Conservation (phyloP, 2,888 invertebrate genomes). For the Ceramica pisi region DNA sequence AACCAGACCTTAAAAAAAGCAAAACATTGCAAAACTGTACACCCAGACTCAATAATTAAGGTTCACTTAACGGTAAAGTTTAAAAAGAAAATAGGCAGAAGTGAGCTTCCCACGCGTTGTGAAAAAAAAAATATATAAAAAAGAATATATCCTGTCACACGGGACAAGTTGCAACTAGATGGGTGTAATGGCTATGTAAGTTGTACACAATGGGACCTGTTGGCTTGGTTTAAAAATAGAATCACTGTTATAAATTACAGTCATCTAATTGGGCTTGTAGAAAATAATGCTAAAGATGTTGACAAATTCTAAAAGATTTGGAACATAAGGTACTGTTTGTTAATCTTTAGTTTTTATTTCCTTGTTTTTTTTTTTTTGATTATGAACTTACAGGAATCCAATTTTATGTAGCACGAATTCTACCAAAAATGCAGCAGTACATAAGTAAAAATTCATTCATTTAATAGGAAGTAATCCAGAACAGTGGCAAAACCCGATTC, state of each 20-base stretch:
- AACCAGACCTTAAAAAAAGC: conserved; percentile 11
- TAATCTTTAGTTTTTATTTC: background rate
- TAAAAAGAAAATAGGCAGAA: conserved; percentile 54
- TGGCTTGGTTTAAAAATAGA: conserved; percentile 20
- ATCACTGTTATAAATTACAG: background rate
- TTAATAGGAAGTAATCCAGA: too few species aligned
- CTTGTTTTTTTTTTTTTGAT: background rate
- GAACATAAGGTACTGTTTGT: accelerated
- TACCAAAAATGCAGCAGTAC: background rate
- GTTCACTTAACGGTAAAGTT: conserved; percentile 56
- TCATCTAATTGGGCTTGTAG: background rate
- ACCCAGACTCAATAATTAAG: conserved; percentile 54
- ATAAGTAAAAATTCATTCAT: too few species aligned
- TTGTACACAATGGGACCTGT: conserved; percentile 22
- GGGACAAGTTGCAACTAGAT: conserved; percentile 43
- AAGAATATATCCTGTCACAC: conserved; percentile 65
- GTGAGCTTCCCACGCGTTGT: conserved; percentile 64
- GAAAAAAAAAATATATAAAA: conserved; percentile 52
- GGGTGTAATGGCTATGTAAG: conserved; percentile 24
- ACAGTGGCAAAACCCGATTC: too few species aligned
- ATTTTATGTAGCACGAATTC: background rate
- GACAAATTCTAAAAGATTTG: background rate
- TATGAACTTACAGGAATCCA: background rate
- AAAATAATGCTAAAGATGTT: background rate
- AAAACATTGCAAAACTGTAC: conserved; percentile 32